phyloP scores from a whole-genome alignment of 2,888 invertebrate species.

The Tipula lateralis region DNA sequence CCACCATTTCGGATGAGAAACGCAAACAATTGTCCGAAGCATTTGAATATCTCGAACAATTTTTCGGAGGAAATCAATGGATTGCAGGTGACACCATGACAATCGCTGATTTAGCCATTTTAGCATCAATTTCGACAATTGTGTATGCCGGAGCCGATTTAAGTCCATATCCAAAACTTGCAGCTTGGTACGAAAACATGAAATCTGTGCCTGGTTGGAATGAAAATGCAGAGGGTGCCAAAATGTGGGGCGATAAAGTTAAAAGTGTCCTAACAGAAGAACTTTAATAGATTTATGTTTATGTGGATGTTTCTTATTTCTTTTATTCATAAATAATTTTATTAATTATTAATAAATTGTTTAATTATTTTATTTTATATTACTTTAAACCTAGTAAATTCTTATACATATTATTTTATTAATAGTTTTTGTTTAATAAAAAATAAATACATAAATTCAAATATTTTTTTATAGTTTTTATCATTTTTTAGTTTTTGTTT shows the following conservation, averaged over 20 bases:
- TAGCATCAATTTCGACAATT: slow-evolving; percentile 47
- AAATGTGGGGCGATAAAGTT: slow-evolving; percentile 55
- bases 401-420: slow-evolving; percentile 12
- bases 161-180: slow-evolving; percentile 34
- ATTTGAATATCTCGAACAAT: slow-evolving; percentile 49
- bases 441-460: slow-evolving; percentile 1
- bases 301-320: not conserved
- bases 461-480: not conserved
- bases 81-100: slow-evolving; percentile 49
- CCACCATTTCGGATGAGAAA: slow-evolving; percentile 52
- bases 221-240: slow-evolving; percentile 58
- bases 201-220: slow-evolving; percentile 54
- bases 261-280: slow-evolving; percentile 50
- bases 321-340: not conserved
- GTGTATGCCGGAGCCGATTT: slow-evolving; percentile 36
- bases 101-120: slow-evolving; percentile 49
- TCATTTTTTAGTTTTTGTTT: not conserved
- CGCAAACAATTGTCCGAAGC: slow-evolving; percentile 55
- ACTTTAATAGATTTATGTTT: slow-evolving; percentile 30
- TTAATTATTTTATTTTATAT: not conserved
- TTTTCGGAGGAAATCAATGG: slow-evolving; percentile 44
- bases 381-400: not conserved
- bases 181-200: slow-evolving; percentile 57
- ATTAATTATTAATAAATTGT: slow-evolving; percentile 1
- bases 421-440: not conserved